These are phyloP conservation scores for Atrina japonica DNA, from an alignment of 2,888 invertebrate species.

Conservation along the genomic window DNA sequence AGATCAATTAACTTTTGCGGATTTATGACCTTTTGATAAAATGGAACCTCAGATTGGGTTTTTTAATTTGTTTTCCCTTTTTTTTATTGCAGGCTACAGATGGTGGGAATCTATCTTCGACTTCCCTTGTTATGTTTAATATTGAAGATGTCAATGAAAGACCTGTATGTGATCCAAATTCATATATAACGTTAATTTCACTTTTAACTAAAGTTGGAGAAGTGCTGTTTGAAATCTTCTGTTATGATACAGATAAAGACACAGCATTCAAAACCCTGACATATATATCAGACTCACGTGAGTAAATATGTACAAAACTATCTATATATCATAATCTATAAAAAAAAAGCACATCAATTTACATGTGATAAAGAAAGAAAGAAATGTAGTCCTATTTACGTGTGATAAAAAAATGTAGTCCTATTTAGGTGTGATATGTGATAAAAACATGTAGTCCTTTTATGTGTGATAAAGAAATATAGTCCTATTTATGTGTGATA, in stretches of 20 bases:
- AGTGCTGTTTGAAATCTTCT: slow-evolving; percentile 1
- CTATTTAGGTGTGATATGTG: too few relatives aligned
- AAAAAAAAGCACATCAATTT: too few relatives aligned
- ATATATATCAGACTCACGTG: slow-evolving; percentile 9
- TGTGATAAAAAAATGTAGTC: too few relatives aligned
- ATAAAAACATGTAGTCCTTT: too few relatives aligned
- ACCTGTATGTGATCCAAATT: slow-evolving; percentile 12
- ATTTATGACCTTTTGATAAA: too few relatives aligned
- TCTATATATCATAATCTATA: too few relatives aligned
- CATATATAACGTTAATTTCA: background rate
- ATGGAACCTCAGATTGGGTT: too few relatives aligned
- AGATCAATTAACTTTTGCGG: too few relatives aligned
- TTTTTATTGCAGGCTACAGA: slow-evolving; percentile 30
- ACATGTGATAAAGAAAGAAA: too few relatives aligned
- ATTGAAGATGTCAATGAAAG: slow-evolving; percentile 24
- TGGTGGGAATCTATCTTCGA: slow-evolving; percentile 7
- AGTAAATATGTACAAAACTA: background rate
- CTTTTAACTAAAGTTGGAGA: slow-evolving; percentile 7
- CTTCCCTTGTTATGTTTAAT: slow-evolving; percentile 4
- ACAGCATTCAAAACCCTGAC: background rate
- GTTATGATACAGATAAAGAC: slow-evolving; percentile 30
- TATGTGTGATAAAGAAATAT: too few relatives aligned
- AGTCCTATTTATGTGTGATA: too few relatives aligned
- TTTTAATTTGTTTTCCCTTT: background rate
- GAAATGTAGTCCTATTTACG: too few relatives aligned